Evolutionary conservation across 1,140 invertebrate genomes (phyloP).

Genomic region (Papilio machaon): DNA sequence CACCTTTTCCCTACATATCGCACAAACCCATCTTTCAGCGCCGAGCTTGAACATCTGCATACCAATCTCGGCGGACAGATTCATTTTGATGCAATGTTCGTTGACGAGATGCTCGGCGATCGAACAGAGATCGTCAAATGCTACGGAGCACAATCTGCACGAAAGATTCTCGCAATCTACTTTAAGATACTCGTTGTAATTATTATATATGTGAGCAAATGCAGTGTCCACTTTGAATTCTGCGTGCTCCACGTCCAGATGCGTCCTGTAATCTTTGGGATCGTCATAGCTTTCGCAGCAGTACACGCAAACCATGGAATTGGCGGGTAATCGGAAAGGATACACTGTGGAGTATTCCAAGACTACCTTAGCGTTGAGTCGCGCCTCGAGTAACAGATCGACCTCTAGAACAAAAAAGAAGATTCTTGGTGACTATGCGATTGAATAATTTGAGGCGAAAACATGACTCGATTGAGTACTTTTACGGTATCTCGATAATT

Average conservation of each 20-base stretch:
- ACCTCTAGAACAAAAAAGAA: constrained; percentile 73
- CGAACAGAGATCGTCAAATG: constrained; percentile 46
- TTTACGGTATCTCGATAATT: not conserved
- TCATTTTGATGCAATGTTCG: constrained; percentile 56
- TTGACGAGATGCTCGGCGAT: constrained; percentile 55
- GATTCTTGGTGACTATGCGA: constrained; percentile 54
- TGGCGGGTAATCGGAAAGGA: constrained; percentile 65
- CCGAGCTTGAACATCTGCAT: constrained; percentile 65
- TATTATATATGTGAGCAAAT: constrained; percentile 59
- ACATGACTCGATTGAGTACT: not conserved
- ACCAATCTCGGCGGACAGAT: constrained; percentile 54
- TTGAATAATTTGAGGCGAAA: constrained; percentile 15
- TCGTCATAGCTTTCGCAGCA: constrained; percentile 65
- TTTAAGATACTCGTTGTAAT: constrained; percentile 61
- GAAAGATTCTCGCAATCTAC: constrained; percentile 63
- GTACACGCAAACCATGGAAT: constrained; percentile 67
- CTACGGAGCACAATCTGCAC: constrained; percentile 54
- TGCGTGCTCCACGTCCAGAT: constrained; percentile 56
- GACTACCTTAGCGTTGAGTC: constrained; percentile 66
- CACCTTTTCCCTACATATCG: constrained; percentile 53
- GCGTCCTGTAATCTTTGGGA: constrained; percentile 56
- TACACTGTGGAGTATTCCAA: constrained; percentile 67
- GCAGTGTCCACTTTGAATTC: constrained; percentile 60
- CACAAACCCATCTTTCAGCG: constrained; percentile 58
- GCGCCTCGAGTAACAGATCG: constrained; percentile 61